phyloP scores from a whole-genome alignment of 2,113 vertebrate species.

The Rhea americana region DNA sequence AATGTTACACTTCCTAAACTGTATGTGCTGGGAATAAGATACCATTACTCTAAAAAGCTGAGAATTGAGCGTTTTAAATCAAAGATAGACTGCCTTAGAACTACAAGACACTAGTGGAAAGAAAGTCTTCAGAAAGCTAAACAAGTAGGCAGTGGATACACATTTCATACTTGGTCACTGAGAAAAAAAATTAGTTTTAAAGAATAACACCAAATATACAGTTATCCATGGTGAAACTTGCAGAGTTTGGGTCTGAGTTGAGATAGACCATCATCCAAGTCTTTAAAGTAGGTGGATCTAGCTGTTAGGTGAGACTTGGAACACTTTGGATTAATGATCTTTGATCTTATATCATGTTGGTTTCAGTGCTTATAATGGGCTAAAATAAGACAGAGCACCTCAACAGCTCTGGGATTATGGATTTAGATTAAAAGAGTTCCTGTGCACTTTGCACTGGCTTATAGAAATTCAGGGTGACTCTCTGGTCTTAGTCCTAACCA shows the following conservation, averaged over 20 bases:
- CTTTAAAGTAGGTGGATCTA: background rate
- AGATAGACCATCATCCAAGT: background rate
- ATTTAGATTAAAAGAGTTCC: background rate
- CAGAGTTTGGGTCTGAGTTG: background rate
- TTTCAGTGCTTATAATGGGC: background rate
- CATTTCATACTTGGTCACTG: background rate
- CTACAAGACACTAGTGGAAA: background rate
- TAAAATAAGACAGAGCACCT: background rate
- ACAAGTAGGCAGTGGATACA: background rate
- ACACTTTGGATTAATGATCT: background rate
- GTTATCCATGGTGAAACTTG: background rate
- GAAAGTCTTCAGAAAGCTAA: background rate
- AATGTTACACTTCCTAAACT: background rate
- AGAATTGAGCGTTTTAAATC: background rate
- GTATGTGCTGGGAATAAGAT: background rate
- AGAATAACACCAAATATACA: fast-evolving
- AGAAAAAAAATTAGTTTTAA: background rate
- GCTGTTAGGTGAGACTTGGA: background rate
- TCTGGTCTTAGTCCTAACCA: background rate
- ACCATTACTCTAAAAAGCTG: background rate
- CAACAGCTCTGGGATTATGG: background rate
- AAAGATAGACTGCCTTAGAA: background rate
- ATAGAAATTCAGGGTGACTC: background rate
- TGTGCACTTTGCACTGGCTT: background rate
- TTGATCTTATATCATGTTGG: background rate